Evolutionary conservation across 1,140 invertebrate genomes (phyloP), one percentile per base, ranked within the genome.

Genomic region (Eufriesea mexicana): DNA sequence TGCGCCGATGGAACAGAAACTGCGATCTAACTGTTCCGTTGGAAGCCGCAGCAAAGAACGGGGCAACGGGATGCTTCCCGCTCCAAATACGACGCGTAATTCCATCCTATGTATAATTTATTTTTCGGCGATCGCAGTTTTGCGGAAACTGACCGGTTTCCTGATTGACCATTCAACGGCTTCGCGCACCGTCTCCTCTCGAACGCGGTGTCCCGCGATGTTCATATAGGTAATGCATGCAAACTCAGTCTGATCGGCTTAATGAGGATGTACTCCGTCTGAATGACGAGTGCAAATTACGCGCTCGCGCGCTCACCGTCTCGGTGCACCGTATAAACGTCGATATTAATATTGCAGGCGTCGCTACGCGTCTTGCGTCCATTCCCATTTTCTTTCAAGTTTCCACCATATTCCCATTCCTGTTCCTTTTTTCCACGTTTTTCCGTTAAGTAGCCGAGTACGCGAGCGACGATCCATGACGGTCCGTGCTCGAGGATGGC

Each of bases 221-320:
- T 73, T 79, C 71, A 57, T 79, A 85, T 64, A 64, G 76, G 73
- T 85, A 83, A 89, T 87, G 80, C 83, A 88, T 88, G 85, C 88
- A 86, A 90, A 86, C 79, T 86, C 67, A 16, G 68, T 71, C 86
- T 74, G 88, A 90, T 88, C 84, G 59, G 74, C 55, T 89, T 89
- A 89, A 89, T 81, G 79, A 89, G 88, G 88, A 89, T 89, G 80
- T 88, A 81, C 85, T 76, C 62, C 62, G 84, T 89, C 78, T 85
- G 85, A 85, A 89, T 89, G 87, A 78, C 86, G 68, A 71, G 84
- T 84, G 84, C 59, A 73, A 89, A 89, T 89, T 87, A 87, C 42
- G 61, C 57, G 72, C 70, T 80, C 72, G 66, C 79, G 81, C 72
- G 84, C 70, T 61, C 55, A 54, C 67, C 61, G 45, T 82, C 77